phyloP scores from a whole-genome alignment of 2,113 vertebrate genomes.

The Colinus virginianus region DNA sequence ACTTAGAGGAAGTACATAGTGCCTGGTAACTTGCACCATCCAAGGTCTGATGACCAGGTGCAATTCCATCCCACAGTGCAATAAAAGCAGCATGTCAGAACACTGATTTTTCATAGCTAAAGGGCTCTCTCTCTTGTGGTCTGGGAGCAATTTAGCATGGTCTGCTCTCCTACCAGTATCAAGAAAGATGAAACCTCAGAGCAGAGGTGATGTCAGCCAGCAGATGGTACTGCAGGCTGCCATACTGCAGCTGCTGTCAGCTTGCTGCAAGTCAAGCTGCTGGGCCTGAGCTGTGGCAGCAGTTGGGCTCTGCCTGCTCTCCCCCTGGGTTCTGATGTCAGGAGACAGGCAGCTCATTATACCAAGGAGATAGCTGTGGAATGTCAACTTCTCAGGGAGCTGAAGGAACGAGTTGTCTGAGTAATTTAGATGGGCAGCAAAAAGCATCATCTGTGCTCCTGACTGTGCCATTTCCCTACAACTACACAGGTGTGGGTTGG shows the following conservation, averaged over 20 bases:
- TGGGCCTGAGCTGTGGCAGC: background rate
- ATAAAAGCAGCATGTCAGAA: background rate
- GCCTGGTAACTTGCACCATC: background rate
- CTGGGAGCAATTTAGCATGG: background rate
- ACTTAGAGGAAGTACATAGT: background rate
- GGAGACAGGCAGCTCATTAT: background rate
- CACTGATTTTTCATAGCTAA: background rate
- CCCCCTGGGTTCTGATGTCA: background rate
- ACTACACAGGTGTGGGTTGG: background rate
- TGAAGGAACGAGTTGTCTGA: background rate
- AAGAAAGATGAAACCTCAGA: background rate
- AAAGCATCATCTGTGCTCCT: background rate
- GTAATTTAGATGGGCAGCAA: background rate
- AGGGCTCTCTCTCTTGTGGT: background rate
- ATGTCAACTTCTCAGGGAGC: background rate
- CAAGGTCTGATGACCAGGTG: background rate
- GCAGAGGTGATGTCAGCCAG: slow-evolving; percentile 40
- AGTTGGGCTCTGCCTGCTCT: background rate
- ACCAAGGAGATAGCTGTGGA: background rate
- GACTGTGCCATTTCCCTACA: background rate
- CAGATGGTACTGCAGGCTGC: slow-evolving; percentile 55
- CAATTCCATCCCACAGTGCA: background rate
- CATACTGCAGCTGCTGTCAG: background rate
- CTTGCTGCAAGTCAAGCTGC: background rate
- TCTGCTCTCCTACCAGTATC: background rate